A percentile compares a stretch with the other conserved stretches of the same genome.
Evolutionary conservation across 2,797 vertebrate genomes (phyloP).

Genomic region (Sebastes flavidus): DNA sequence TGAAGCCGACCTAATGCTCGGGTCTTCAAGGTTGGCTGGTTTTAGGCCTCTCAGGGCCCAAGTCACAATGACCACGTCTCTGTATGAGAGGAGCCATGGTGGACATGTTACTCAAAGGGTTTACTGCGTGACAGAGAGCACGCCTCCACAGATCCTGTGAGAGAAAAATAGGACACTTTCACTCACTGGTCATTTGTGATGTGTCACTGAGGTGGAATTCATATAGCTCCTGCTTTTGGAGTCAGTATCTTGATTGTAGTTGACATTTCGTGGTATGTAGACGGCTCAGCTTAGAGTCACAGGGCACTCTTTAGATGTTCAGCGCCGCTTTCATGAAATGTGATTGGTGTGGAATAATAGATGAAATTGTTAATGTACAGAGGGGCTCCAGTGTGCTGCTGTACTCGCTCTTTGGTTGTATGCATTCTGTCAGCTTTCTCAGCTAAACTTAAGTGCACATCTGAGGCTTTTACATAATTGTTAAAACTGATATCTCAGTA

Average conservation of each 20-base stretch:
- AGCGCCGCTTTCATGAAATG: conserved; percentile 34
- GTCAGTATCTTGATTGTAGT: conserved; percentile 48
- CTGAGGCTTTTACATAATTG: conserved; percentile 31
- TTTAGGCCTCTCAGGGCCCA: conserved; percentile 62
- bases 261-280: conserved; percentile 62
- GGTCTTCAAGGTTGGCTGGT: conserved; percentile 74
- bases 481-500: conserved; percentile 3
- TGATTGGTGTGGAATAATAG: conserved; percentile 43
- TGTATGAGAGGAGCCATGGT: conserved; percentile 52
- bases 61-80: conserved; percentile 70
- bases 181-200: conserved; percentile 52
- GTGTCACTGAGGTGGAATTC: conserved; percentile 64
- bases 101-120: conserved; percentile 69
- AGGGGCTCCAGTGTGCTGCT: neutral
- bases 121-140: conserved; percentile 60
- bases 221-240: conserved; percentile 56
- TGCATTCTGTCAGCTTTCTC: conserved; percentile 3
- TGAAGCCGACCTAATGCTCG: conserved; percentile 65
- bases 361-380: conserved; percentile 35
- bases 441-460: neutral
- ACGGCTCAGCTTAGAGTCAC: conserved; percentile 35
- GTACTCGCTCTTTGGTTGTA: neutral
- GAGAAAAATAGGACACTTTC: conserved; percentile 64
- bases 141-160: conserved; percentile 63
- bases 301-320: conserved; percentile 50